A percentile compares a stretch with the other conserved stretches of the same genome.
These are phyloP conservation scores for Caenorhabditis parvicauda DNA, from an alignment of 2,888 invertebrate species.

Conservation along the genomic window DNA sequence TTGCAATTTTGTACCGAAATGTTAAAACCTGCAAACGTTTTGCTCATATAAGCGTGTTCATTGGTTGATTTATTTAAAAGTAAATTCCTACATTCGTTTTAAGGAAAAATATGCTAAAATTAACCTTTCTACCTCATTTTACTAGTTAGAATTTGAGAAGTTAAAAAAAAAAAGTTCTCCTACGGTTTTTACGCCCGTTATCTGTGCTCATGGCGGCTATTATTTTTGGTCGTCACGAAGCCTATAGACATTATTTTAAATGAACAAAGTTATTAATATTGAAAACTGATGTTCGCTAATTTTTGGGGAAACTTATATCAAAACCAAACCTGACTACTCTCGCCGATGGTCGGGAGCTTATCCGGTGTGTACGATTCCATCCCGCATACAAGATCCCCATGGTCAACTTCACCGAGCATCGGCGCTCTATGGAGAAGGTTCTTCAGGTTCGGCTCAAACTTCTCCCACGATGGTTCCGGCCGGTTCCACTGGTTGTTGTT, in stretches of 20 bases:
- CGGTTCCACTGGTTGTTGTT: conserved; percentile 55
- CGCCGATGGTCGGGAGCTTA: conserved; percentile 90
- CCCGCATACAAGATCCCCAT: conserved; percentile 81
- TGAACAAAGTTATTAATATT: no score
- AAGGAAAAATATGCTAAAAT: no score
- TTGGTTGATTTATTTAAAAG: no score
- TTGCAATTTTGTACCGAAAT: no score
- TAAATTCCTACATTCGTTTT: no score
- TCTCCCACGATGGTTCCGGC: conserved; percentile 80
- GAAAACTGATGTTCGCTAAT: neutral
- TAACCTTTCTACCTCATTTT: no score
- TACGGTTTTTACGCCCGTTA: neutral
- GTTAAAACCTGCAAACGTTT: no score
- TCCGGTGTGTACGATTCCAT: conserved; percentile 95
- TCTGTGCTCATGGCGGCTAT: no score
- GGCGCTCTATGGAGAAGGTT: conserved; percentile 83
- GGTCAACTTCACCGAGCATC: conserved; percentile 73
- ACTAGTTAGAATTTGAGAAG: no score
- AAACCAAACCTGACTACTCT: conserved; percentile 78
- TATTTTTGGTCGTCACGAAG: no score
- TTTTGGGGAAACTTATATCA: neutral
- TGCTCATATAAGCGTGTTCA: no score
- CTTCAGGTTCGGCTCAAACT: conserved; percentile 79
- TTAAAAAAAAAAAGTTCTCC: conserved; percentile 1
- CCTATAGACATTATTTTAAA: no score